Base-by-base conservation (phyloP, 2,888 invertebrate genomes). In the Synergus japonicus region DNA sequence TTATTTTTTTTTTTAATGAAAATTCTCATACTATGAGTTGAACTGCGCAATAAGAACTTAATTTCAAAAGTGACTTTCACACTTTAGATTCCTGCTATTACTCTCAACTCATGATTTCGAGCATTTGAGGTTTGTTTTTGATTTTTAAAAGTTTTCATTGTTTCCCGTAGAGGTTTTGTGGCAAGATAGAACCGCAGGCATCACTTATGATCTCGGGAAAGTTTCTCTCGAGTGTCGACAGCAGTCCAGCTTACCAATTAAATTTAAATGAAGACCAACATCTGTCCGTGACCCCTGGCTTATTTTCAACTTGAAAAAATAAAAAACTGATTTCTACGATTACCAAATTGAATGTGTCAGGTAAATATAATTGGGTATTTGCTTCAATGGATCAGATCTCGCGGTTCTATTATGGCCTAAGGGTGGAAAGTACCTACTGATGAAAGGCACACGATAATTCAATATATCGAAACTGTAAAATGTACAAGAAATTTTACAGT, bases 181-280 rank as follows among this genome's bases (percentile, higher is more conserved):
- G 73, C 73, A 73, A 49, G 73, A 54, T 73, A 7, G 69, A 69
- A 73, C 73, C 73, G 54, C 73, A 73, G 37, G 29, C 49, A 54
- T 46, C 44, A 67, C 44, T 67, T 54, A 54, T 73, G 37, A 37
- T n/a, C 46, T 54, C 54, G 73, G 73, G 73, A 73, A 73, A 73
- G 73, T 73, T 73, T 73, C 73, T 73, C 73, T 73, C 37, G n/a
- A 54, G 54, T 73, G 73, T 54, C 73, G 49, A 54, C 73, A 66
- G 18, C 66, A 73, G n/a, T 73, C 73, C 46, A 66, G 41, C 43
- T n/a, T 66, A 43, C 66, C 66, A 69, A 69, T 69, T 69, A 69
- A 69, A 69, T 69, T 69, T 49, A 69, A 69, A 49, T 69, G 69
- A 73, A 73, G 12, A 54, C 37, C 54, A 54, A 73, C 54, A n/a